These are phyloP conservation scores for Diadegma fenestrale DNA, from an alignment of 2,888 invertebrate genomes.

Conservation along the genomic window DNA sequence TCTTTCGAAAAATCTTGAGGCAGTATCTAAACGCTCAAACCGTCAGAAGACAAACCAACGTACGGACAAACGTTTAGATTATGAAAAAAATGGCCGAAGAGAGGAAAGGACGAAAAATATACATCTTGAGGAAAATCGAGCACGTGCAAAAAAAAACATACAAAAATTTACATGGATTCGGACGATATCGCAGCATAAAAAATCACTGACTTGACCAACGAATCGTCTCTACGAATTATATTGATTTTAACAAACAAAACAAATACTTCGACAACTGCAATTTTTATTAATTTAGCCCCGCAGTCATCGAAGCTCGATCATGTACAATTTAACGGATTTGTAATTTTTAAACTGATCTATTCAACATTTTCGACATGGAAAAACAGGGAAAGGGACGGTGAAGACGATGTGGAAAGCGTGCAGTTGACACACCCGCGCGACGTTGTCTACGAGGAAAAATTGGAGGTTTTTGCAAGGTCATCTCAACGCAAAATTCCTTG, in stretches of 20 bases:
- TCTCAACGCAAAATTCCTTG: slow-evolving; percentile 19
- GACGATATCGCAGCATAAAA: slow-evolving; percentile 11
- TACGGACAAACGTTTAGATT: slow-evolving; percentile 54
- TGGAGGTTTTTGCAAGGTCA: slow-evolving; percentile 12
- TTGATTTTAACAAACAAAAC: slow-evolving; percentile 28
- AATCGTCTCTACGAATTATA: slow-evolving; percentile 5
- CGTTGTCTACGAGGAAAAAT: background rate
- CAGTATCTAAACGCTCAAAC: slow-evolving; percentile 28
- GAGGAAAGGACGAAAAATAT: slow-evolving; percentile 40
- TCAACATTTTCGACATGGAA: slow-evolving; percentile 25
- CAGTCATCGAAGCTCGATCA: slow-evolving; percentile 71
- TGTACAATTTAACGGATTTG: slow-evolving; percentile 75
- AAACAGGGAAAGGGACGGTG: slow-evolving; percentile 6
- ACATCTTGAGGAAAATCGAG: slow-evolving; percentile 49
- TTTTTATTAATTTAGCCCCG: slow-evolving; percentile 54
- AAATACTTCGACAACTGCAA: slow-evolving; percentile 65
- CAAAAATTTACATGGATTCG: slow-evolving; percentile 18
- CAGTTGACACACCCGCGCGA: background rate
- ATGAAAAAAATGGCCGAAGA: slow-evolving; percentile 1
- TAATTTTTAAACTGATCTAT: slow-evolving; percentile 48
- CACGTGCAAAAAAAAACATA: slow-evolving; percentile 30
- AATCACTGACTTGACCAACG: slow-evolving; percentile 1
- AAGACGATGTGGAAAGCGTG: background rate
- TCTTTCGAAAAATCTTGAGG: background rate
- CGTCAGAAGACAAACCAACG: slow-evolving; percentile 22